Conservation (phyloP, 2,888 invertebrate genomes). For the Aphodius granarius region DNA sequence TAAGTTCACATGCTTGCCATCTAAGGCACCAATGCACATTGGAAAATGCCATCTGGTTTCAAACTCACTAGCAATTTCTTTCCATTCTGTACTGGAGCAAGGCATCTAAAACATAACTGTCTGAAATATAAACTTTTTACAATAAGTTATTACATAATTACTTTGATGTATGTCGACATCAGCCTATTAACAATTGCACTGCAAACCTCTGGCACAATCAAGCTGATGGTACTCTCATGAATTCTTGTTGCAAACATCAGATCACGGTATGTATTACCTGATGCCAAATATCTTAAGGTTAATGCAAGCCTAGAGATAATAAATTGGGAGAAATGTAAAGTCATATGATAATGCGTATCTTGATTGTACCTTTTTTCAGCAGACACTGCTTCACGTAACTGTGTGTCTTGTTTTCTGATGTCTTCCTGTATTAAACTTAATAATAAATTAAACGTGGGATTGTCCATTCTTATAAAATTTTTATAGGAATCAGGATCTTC, state of each 20-base stretch:
- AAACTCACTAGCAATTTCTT: constrained; percentile 15
- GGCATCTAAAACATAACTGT: too few species aligned
- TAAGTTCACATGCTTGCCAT: constrained; percentile 37
- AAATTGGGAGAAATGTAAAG: neutral
- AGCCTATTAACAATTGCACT: constrained; percentile 33
- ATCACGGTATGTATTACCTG: constrained; percentile 25
- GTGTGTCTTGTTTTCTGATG: neutral
- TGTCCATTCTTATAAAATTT: neutral
- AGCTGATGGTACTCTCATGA: constrained; percentile 33
- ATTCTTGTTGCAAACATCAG: constrained; percentile 27
- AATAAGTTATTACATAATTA: neutral
- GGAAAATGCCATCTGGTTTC: constrained; percentile 34
- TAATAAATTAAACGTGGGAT: neutral
- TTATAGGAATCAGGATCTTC: too few species aligned
- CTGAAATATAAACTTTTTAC: neutral
- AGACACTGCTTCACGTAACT: neutral
- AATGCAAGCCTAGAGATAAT: neutral
- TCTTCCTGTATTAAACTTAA: neutral
- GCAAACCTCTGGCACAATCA: constrained; percentile 39
- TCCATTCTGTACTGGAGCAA: constrained; percentile 8
- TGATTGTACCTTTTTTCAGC: neutral
- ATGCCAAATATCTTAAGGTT: constrained; percentile 21
- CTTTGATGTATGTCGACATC: neutral
- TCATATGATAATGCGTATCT: neutral
- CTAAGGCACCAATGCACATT: constrained; percentile 34